These are phyloP conservation scores for Pituophis catenifer DNA, from an alignment of 2,113 vertebrate species.

Conservation along the genomic window DNA sequence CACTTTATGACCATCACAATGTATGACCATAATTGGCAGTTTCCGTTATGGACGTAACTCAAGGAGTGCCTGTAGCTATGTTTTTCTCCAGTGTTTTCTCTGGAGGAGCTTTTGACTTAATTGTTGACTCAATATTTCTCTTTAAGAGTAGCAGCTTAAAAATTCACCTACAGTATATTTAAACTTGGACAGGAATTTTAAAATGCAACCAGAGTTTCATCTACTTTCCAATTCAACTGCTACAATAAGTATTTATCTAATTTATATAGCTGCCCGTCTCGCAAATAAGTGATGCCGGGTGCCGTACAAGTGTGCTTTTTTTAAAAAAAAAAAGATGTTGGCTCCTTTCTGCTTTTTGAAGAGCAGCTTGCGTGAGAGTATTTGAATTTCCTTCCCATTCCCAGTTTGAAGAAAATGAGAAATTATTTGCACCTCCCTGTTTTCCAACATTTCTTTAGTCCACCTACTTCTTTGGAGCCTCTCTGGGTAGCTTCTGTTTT, in stretches of 20 bases:
- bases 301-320: conserved; percentile 38
- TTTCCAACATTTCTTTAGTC: background rate
- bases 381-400: conserved; percentile 6
- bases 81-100: background rate
- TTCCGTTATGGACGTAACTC: background rate
- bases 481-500: conserved; percentile 59
- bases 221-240: conserved; percentile 64
- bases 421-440: background rate
- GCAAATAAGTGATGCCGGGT: background rate
- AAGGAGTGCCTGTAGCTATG: background rate
- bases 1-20: background rate
- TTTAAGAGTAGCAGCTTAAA: conserved; percentile 22
- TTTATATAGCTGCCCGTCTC: background rate
- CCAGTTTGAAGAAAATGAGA: background rate
- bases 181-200: conserved; percentile 45
- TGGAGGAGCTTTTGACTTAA: conserved; percentile 25
- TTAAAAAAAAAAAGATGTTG: conserved; percentile 43
- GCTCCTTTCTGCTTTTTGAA: conserved; percentile 16
- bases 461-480: conserved; percentile 41
- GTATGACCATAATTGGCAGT: background rate
- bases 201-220: conserved; percentile 63
- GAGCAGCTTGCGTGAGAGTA: background rate
- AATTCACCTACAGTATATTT: conserved; percentile 31
- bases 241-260: conserved; percentile 55
- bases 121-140: background rate